Conservation (phyloP, 2,113 vertebrate genomes). For the Eudyptes chrysolophus region DNA sequence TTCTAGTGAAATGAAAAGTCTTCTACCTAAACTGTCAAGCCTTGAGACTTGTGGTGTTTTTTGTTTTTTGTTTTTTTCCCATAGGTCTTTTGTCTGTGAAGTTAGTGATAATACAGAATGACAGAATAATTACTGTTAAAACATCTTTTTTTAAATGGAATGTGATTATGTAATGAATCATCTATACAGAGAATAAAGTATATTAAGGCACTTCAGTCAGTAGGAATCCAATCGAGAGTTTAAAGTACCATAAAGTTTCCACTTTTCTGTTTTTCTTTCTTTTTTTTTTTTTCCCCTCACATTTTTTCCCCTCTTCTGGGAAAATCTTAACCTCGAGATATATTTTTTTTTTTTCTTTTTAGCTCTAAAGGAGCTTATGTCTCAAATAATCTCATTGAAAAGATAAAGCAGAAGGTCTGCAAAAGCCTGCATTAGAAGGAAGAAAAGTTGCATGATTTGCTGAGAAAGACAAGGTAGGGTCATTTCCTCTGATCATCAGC, state of each 20-base stretch:
- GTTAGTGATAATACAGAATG: not conserved
- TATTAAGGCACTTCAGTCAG: not conserved
- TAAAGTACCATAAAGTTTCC: not conserved
- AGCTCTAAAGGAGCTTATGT: not conserved
- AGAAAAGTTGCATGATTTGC: not conserved
- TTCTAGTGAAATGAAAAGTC: not conserved
- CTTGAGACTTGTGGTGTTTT: not conserved
- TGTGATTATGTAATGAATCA: not conserved
- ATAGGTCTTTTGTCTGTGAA: not conserved
- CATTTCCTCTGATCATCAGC: conserved; percentile 28
- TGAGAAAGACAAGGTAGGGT: not conserved
- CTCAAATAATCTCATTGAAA: not conserved
- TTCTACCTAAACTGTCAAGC: not conserved
- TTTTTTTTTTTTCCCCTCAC: not conserved
- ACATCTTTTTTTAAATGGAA: not conserved
- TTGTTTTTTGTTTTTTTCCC: not conserved
- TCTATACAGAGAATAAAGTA: not conserved
- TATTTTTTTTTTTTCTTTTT: not conserved
- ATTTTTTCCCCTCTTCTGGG: not conserved
- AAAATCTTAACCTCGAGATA: not conserved
- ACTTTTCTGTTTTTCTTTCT: not conserved
- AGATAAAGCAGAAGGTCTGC: not conserved
- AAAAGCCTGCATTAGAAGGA: not conserved
- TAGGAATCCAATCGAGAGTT: not conserved
- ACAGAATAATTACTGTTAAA: not conserved